These are phyloP conservation scores for Autographa gamma DNA, from an alignment of 2,888 invertebrate genomes.

Conservation along the genomic window DNA sequence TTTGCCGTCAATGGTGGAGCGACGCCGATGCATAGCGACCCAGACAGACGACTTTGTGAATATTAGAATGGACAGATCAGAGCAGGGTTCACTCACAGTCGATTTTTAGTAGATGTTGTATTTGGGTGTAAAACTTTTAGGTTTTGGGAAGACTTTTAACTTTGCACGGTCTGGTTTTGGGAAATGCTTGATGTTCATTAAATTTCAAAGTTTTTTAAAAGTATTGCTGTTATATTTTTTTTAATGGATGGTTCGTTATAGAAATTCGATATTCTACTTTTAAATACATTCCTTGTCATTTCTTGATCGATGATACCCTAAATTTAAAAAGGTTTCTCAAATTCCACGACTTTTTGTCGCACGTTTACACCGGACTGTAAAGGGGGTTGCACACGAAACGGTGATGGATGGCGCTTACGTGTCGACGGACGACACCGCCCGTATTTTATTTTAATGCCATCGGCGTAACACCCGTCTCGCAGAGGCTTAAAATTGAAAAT, in stretches of 20 bases:
- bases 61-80: constrained; percentile 32
- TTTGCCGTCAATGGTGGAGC: constrained; percentile 76
- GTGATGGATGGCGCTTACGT: constrained; percentile 87
- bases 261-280: constrained; percentile 40
- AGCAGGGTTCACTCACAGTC: not conserved
- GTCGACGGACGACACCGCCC: constrained; percentile 80
- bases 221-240: too few species aligned
- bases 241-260: not conserved
- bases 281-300: constrained; percentile 32
- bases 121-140: not conserved
- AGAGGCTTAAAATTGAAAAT: constrained; percentile 88
- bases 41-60: constrained; percentile 60
- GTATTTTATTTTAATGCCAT: constrained; percentile 86
- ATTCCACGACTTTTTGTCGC: constrained; percentile 61
- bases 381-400: constrained; percentile 70
- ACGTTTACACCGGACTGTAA: constrained; percentile 66
- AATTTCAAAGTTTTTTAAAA: too few species aligned
- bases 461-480: constrained; percentile 72
- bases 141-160: not conserved
- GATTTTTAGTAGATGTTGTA: not conserved
- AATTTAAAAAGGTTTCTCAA: constrained; percentile 47
- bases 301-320: constrained; percentile 55
- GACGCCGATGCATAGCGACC: constrained; percentile 56
- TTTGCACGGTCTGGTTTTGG: not conserved
- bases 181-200: too few species aligned